A percentile compares a stretch with the other conserved stretches of the same genome.
These are phyloP conservation scores for Delichon dasypus DNA, from an alignment of 2,797 vertebrate genomes.

Conservation along the genomic window DNA sequence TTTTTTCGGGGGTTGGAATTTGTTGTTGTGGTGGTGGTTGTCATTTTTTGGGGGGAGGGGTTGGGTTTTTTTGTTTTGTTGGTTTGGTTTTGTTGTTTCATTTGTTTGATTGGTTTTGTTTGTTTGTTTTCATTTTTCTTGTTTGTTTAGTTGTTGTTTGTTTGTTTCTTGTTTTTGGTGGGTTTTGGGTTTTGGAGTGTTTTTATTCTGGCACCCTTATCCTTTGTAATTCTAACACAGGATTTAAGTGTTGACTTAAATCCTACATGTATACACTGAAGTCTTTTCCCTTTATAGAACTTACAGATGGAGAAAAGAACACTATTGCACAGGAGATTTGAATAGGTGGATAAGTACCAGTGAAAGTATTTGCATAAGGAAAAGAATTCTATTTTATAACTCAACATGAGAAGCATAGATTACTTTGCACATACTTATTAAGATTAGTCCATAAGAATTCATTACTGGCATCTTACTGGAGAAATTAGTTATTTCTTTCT, in stretches of 20 bases:
- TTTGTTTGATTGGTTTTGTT: no score
- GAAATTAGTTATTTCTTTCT: conserved; percentile 68
- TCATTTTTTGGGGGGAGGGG: no score
- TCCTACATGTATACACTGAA: neutral
- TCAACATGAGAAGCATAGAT: conserved; percentile 55
- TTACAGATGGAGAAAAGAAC: conserved; percentile 15
- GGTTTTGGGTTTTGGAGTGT: accelerated
- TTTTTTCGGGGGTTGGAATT: no score
- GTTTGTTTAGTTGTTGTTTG: neutral
- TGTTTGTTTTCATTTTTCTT: neutral
- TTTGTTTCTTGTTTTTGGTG: neutral
- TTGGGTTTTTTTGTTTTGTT: no score
- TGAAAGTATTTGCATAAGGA: conserved; percentile 53
- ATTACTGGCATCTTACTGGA: conserved; percentile 61
- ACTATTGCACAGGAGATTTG: conserved; percentile 42
- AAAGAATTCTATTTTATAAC: conserved; percentile 61
- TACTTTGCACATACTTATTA: conserved; percentile 60
- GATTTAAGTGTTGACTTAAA: conserved; percentile 32
- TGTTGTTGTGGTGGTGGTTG: no score
- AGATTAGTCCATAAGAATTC: conserved; percentile 59
- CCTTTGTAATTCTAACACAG: neutral
- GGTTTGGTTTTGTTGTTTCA: no score
- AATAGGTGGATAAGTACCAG: conserved; percentile 58
- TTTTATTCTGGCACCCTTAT: neutral
- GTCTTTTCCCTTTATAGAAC: conserved; percentile 24